phyloP scores from a whole-genome alignment of 2,888 invertebrate genomes.

The Philereme transversata region DNA sequence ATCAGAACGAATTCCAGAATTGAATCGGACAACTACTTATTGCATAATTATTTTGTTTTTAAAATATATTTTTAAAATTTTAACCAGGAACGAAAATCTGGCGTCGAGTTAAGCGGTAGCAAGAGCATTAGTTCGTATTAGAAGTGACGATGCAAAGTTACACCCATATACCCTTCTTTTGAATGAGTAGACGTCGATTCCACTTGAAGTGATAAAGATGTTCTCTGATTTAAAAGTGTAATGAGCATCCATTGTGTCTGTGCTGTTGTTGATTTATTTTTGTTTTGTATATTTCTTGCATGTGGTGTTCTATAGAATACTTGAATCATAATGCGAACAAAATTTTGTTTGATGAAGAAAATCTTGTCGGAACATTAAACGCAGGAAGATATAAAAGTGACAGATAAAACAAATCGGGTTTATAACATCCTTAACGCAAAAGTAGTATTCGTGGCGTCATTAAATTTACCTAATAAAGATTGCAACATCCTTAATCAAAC shows the following conservation, averaged over 20 bases:
- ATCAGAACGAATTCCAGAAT: too few species aligned
- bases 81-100: too few species aligned
- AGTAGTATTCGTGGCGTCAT: conserved; percentile 13
- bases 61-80: too few species aligned
- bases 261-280: conserved; percentile 18
- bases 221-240: conserved; percentile 28
- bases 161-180: conserved; percentile 11
- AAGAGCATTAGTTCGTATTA: neutral
- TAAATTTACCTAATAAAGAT: conserved; percentile 11
- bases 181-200: conserved; percentile 23
- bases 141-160: conserved; percentile 4
- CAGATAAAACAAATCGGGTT: conserved; percentile 3
- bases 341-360: neutral
- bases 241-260: conserved; percentile 29
- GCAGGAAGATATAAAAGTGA: conserved; percentile 12
- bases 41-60: too few species aligned
- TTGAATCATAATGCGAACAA: conserved; percentile 5
- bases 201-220: conserved; percentile 30
- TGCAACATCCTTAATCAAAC: conserved; percentile 9
- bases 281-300: conserved; percentile 8
- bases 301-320: neutral
- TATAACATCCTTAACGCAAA: conserved; percentile 21
- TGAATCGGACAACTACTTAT: too few species aligned
- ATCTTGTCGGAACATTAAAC: neutral
- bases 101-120: too few species aligned